Evolutionary conservation across 1,140 invertebrate genomes (phyloP).

Genomic region (Meloidogyne hapla): DNA sequence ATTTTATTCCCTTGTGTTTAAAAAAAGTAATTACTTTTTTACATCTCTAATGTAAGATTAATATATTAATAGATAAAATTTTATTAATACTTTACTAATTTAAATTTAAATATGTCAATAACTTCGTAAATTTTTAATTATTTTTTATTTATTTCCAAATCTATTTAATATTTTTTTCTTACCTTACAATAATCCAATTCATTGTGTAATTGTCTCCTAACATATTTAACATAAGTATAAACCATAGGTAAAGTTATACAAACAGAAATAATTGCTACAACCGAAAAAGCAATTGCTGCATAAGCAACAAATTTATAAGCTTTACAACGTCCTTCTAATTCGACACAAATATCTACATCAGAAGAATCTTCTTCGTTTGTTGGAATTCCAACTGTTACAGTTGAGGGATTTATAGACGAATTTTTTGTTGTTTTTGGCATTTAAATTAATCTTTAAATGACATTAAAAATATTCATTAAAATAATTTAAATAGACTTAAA

Average conservation of each 20-base stretch:
- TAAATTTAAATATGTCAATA: too few relatives aligned
- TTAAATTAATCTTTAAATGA: background rate
- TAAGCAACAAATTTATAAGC: constrained; percentile 55
- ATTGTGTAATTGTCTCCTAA: constrained; percentile 52
- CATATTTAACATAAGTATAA: constrained; percentile 57
- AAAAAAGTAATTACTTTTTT: too few relatives aligned
- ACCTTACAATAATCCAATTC: constrained; percentile 57
- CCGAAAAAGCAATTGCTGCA: constrained; percentile 54
- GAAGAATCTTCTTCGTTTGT: background rate
- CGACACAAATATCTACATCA: constrained; percentile 11
- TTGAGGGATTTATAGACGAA: background rate
- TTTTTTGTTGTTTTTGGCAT: background rate
- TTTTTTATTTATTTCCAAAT: background rate
- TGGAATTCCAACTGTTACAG: background rate
- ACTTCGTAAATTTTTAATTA: too few relatives aligned
- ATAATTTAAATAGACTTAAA: too few relatives aligned
- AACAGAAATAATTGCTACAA: constrained; percentile 54
- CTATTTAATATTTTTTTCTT: constrained; percentile 9
- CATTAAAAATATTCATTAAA: too few relatives aligned
- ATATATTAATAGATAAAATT: too few relatives aligned
- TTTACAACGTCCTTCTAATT: constrained; percentile 52
- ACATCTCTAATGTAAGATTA: too few relatives aligned
- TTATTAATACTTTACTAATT: too few relatives aligned
- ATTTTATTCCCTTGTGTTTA: too few relatives aligned
- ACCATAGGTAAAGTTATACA: constrained; percentile 60